Evolutionary conservation across 37 sponge, comb jelly and placozoan genomes (phyloP).

Genomic region (Geodia barretti): DNA sequence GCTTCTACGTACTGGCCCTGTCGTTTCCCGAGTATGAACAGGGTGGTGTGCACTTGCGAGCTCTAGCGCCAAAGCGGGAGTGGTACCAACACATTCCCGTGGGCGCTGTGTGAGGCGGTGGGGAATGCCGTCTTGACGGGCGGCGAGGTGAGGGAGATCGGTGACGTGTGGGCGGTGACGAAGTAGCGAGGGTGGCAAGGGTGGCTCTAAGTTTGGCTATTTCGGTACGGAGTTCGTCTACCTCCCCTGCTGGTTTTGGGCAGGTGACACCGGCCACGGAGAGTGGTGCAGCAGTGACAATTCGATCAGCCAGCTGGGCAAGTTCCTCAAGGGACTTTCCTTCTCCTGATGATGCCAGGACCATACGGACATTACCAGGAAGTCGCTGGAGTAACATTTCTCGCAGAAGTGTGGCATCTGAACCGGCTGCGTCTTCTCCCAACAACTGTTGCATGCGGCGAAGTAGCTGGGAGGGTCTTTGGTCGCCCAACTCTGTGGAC

Average conservation of each 20-base stretch:
- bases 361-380: conserved; percentile 47
- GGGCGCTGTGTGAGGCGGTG: not conserved
- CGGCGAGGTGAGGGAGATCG: no score
- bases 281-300: conserved; percentile 43
- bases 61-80: conserved; percentile 22
- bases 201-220: not conserved
- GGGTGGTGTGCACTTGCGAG: conserved; percentile 51
- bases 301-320: conserved; percentile 54
- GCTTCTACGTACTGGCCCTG: conserved; percentile 56
- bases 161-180: no score
- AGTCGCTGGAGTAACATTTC: conserved; percentile 52
- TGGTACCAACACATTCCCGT: conserved; percentile 63
- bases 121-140: not conserved
- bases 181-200: conserved; percentile 2
- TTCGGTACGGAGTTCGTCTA: conserved; percentile 25
- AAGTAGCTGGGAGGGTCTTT: conserved; percentile 50
- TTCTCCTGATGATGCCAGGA: conserved; percentile 41
- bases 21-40: conserved; percentile 51
- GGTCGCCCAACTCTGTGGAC: conserved; percentile 40
- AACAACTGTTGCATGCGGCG: conserved; percentile 55
- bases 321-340: conserved; percentile 15
- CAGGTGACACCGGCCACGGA: conserved; percentile 3
- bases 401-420: conserved; percentile 8
- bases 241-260: not conserved
- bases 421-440: conserved; percentile 18